phyloP scores from a whole-genome alignment of 1,140 invertebrate genomes.

The Diuraphis noxia region DNA sequence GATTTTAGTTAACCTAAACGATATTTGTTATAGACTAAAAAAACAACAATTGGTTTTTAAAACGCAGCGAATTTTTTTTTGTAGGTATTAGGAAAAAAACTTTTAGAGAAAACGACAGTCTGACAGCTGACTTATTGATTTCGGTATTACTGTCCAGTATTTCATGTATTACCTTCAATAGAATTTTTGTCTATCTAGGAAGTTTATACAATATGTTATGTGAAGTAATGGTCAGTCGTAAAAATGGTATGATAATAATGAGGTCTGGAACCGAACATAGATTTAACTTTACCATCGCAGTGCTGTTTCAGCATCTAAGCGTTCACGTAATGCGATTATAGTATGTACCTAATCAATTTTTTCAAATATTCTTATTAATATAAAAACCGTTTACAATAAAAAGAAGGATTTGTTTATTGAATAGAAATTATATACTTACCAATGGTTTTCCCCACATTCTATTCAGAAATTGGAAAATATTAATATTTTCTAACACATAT shows the following conservation, averaged over 20 bases:
- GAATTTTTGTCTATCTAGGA: not conserved
- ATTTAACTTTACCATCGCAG: too few relatives aligned
- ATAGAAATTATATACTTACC: not conserved
- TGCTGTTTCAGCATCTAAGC: not conserved
- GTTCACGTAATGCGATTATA: not conserved
- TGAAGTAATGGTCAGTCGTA: constrained; percentile 13
- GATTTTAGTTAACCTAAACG: not conserved
- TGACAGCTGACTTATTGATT: constrained; percentile 38
- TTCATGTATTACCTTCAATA: not conserved
- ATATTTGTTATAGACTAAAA: not conserved
- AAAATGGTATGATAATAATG: constrained; percentile 34
- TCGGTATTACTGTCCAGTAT: not conserved
- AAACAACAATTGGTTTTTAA: not conserved
- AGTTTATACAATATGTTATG: not conserved
- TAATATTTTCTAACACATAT: too few relatives aligned
- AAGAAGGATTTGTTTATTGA: not conserved
- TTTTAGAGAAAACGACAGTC: not conserved
- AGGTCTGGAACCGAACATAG: not conserved
- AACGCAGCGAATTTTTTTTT: not conserved
- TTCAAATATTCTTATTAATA: not conserved
- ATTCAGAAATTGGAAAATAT: too few relatives aligned
- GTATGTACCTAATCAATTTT: constrained; percentile 3
- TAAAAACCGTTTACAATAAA: not conserved
- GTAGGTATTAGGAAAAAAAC: not conserved
- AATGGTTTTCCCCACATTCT: not conserved